Conservation (phyloP, 2,797 vertebrate genomes). For the Cryptoprocta ferox region DNA sequence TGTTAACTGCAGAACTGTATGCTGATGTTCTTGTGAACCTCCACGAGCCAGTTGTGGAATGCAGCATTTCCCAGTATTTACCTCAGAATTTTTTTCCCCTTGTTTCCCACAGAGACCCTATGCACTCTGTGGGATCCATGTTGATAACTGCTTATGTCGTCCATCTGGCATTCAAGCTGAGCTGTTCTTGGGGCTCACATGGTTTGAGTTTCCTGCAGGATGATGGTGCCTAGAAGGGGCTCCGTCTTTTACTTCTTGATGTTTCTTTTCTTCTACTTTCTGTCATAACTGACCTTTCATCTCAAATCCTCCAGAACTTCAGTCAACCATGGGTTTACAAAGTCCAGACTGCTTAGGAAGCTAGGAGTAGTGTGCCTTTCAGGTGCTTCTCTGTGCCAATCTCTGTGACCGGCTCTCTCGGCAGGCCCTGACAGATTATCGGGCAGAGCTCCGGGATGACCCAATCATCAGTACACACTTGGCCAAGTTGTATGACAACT, state of each 20-base stretch:
- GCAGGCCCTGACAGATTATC: conserved; percentile 96
- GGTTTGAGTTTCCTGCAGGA: neutral
- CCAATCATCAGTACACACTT: conserved; percentile 98
- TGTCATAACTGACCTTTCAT: neutral
- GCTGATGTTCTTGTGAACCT: neutral
- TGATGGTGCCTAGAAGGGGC: neutral
- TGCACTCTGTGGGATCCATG: neutral
- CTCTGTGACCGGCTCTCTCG: neutral
- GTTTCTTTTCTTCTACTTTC: neutral
- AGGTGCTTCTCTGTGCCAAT: neutral
- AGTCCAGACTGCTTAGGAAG: neutral
- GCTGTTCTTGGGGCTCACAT: neutral
- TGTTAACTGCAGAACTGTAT: neutral
- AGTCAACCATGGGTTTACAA: neutral
- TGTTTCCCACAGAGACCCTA: neutral
- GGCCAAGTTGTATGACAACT: conserved; percentile 96
- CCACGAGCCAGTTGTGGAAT: neutral
- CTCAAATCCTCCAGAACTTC: neutral
- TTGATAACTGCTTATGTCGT: neutral
- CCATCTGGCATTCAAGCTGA: neutral
- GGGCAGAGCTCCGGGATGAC: conserved; percentile 96
- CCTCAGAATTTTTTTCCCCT: neutral
- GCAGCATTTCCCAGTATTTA: neutral
- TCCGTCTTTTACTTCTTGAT: neutral
- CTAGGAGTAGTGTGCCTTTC: neutral